Evolutionary conservation across 2,888 invertebrate genomes (phyloP), one percentile per base, ranked within the genome.

Genomic region (Tipula vernalis): DNA sequence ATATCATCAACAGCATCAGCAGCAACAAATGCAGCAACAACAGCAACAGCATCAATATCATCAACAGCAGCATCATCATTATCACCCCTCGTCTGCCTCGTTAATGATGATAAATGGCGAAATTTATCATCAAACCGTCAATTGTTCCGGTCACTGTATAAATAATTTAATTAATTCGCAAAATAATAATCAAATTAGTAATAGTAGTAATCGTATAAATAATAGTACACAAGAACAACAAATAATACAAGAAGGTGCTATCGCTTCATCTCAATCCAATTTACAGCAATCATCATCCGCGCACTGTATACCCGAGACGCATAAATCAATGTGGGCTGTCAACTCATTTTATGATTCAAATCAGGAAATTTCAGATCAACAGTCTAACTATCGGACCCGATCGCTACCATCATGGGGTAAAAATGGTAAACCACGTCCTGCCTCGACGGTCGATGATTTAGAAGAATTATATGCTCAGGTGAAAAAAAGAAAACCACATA

Each of bases 351-450:
- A 94, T 90, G 94, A 94, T 39, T 95, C 95, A 47, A 95, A 94
- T 90, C n/a, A 71, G n/a, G 86, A 51, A 51, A 47, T 86, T 13
- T 39, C 36, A 1, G 86, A 86, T 51, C 28, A 28, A 5, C 47
- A 86, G 41, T 92, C 92, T 84, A 91, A 91, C 89, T 94, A 92
- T 90, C 90, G 88, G 91, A 95, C 95, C 0, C 92, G 95, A 86
- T 95, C 95, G 89, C 91, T 95, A 88, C 96, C 96, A 0, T 94
- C 95, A 3, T 95, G 95, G 93, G 94, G 95, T 44, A 92, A 95
- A 47, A 94, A 94, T n/a, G 87, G 88, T 0, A 94, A 94, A 89
- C 94, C 94, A 36, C 92, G 95, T 57, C 95, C 95, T 13, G 92
- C 95, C 5, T 95, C 95, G 10, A 94, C 95, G 0, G 94, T 94